Evolutionary conservation across 2,113 vertebrate genomes (phyloP).

Genomic region (Orthonyx spaldingii): DNA sequence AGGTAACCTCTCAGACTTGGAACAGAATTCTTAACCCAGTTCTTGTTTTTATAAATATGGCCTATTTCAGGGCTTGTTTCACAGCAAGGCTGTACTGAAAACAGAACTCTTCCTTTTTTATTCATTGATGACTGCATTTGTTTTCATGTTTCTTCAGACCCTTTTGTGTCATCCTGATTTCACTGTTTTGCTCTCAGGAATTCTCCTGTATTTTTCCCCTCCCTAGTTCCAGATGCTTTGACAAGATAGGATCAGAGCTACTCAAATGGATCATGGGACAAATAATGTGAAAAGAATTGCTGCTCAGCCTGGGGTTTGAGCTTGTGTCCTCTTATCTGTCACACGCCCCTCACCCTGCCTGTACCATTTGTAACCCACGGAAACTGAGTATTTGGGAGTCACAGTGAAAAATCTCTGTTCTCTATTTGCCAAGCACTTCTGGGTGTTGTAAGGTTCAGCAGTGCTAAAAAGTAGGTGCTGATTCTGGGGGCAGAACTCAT

Average conservation of each 20-base stretch:
- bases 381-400: background rate
- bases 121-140: background rate
- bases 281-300: background rate
- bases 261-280: background rate
- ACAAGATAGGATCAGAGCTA: background rate
- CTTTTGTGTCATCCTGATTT: background rate
- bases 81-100: background rate
- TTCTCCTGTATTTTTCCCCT: background rate
- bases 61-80: background rate
- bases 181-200: background rate
- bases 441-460: background rate
- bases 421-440: background rate
- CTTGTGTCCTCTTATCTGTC: background rate
- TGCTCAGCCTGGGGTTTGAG: background rate
- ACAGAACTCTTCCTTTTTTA: background rate
- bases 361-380: fast-evolving
- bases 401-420: background rate
- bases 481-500: background rate
- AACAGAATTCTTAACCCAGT: background rate
- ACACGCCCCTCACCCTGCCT: background rate
- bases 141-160: background rate
- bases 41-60: background rate
- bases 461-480: background rate
- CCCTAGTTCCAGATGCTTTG: background rate
- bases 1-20: background rate